phyloP scores from a whole-genome alignment of 2,888 invertebrate genomes.

The Hydropsyche betteni region DNA sequence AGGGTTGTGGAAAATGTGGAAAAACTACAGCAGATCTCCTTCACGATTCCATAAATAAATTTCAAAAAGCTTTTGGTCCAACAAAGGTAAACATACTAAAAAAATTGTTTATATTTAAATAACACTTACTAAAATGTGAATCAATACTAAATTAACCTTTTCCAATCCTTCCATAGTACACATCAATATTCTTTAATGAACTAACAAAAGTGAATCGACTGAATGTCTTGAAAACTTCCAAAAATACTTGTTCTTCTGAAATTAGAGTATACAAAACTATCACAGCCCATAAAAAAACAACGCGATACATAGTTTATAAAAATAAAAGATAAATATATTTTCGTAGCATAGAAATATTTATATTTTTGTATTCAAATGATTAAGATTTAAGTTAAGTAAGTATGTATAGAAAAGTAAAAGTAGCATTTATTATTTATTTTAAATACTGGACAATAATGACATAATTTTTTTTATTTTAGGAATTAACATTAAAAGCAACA shows the following conservation, averaged over 20 bases:
- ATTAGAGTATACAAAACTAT: conserved; percentile 22
- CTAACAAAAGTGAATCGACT: neutral
- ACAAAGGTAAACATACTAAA: conserved; percentile 3
- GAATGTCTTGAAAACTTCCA: neutral
- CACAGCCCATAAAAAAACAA: conserved; percentile 18
- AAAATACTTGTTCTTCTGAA: neutral
- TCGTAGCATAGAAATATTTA: neutral
- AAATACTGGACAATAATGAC: too few relatives aligned
- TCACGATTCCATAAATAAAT: conserved; percentile 28
- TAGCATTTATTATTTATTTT: too few relatives aligned
- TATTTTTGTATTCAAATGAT: too few relatives aligned
- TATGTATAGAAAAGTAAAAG: too few relatives aligned
- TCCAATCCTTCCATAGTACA: conserved; percentile 28
- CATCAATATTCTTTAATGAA: neutral
- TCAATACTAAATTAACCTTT: conserved; percentile 14
- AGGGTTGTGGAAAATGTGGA: conserved; percentile 36
- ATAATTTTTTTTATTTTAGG: neutral
- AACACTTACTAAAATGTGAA: conserved; percentile 21
- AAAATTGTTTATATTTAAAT: neutral
- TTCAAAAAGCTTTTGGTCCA: conserved; percentile 17
- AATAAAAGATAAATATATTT: conserved; percentile 6
- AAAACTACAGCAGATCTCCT: conserved; percentile 28
- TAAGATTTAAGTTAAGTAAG: too few relatives aligned
- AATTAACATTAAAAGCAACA: neutral
- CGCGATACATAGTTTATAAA: neutral